Base-by-base conservation (phyloP, 2,888 invertebrate species). In the Metopia argyrocephala region DNA sequence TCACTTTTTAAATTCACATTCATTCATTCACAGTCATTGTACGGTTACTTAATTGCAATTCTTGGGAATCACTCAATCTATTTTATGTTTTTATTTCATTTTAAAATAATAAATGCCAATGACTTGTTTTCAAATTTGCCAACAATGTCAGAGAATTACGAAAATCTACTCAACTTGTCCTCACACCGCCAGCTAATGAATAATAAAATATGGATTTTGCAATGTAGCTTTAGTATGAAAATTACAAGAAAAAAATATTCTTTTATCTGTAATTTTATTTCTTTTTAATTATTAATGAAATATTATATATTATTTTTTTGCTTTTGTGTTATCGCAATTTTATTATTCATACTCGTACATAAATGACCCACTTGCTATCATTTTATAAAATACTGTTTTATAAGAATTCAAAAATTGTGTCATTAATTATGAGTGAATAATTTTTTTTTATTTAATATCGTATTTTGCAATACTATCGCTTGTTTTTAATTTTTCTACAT, bases 1-100 rank as follows among this genome's bases (percentile, higher is more conserved):
- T 74, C 74, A n/a, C n/a, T n/a, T n/a, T n/a, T n/a, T n/a, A n/a
- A n/a, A n/a, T n/a, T n/a, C n/a, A n/a, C n/a, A n/a, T n/a, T n/a
- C n/a, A 78, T 74, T 15, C 65, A 66, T 68, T 73, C 64, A n/a
- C 23, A 45, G 73, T 65, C 74, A 70, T 81, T 81, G 70, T 81
- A 74, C 66, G 71, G 50, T 70, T 70, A 45, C 46, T 46, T 31
- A 59, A 65, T 57, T 25, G 15, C 57, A 70, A 61, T 78, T 81
- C 74, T 62, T 81, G 70, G 74, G 78, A 81, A 81, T 75, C 28
- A 66, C 56, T 48, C 20, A n/a, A n/a, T 56, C 27, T n/a, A 5
- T 48, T 64, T 48, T 50, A n/a, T n/a, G n/a, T 31, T 28, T n/a
- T 31, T 31, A n/a, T 38, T 61, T 68, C n/a, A 20, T 45, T 56